Percentiles rank a stretch among this genome's conserved stretches.
phyloP scores from a whole-genome alignment of 2,797 vertebrate species.

The Lophius americanus region DNA sequence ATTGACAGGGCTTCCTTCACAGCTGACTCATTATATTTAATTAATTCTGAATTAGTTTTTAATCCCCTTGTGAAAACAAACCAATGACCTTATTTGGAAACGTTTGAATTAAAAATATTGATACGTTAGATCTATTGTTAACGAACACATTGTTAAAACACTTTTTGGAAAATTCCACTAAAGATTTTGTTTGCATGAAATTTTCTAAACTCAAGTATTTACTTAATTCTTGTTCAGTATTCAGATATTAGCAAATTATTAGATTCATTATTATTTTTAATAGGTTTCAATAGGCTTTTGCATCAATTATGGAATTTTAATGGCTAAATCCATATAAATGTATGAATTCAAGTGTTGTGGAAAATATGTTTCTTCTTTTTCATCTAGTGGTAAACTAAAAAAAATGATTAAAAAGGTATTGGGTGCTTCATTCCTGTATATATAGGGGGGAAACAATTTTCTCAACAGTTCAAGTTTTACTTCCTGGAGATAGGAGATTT shows the following conservation, averaged over 20 bases:
- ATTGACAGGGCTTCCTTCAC: constrained; percentile 4
- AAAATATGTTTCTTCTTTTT: too few species aligned
- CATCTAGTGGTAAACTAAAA: too few species aligned
- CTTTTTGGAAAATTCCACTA: too few species aligned
- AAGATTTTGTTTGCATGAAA: too few species aligned
- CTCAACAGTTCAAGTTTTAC: background rate
- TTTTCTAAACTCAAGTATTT: too few species aligned
- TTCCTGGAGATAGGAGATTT: background rate
- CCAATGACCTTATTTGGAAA: too few species aligned
- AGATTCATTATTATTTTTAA: background rate
- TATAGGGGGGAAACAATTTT: background rate
- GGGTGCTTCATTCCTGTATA: background rate
- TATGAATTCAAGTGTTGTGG: too few species aligned
- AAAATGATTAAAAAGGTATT: too few species aligned
- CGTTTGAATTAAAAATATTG: too few species aligned
- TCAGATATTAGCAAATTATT: background rate
- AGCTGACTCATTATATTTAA: background rate
- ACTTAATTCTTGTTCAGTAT: too few species aligned
- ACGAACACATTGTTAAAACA: too few species aligned
- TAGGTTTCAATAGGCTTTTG: background rate
- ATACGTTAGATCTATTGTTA: too few species aligned
- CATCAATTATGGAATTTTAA: background rate
- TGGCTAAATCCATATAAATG: background rate
- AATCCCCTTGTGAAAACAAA: background rate
- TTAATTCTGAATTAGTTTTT: background rate